A percentile compares a stretch with the other conserved stretches of the same genome.
phyloP scores from a whole-genome alignment of 2,797 vertebrate species.

The Carcharodon carcharias region DNA sequence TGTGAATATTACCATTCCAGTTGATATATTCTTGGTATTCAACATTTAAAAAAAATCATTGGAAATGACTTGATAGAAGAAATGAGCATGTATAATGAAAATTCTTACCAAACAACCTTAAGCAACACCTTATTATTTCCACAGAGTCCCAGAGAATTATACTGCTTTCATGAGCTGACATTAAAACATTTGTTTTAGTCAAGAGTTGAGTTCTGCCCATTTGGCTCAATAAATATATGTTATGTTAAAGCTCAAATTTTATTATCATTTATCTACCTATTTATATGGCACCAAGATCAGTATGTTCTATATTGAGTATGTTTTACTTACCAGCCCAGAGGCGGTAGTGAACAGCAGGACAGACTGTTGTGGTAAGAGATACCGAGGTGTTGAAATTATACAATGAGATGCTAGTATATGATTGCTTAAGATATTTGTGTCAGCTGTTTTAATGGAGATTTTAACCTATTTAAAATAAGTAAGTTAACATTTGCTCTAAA shows the following conservation, averaged over 20 bases:
- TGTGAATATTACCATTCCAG: background rate
- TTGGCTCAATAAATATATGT: too few relatives aligned
- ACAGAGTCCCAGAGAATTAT: background rate
- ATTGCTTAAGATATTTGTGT: background rate
- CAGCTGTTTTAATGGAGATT: background rate
- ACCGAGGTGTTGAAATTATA: background rate
- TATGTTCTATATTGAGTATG: background rate
- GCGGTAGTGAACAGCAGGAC: background rate
- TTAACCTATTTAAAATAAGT: background rate
- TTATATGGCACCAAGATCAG: background rate
- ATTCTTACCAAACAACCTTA: background rate
- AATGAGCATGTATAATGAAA: background rate
- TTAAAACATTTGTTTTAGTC: background rate
- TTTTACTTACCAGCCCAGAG: background rate
- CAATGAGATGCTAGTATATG: too few relatives aligned
- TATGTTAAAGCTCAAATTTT: background rate
- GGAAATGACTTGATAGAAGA: background rate
- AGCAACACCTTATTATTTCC: background rate
- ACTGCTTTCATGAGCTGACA: background rate
- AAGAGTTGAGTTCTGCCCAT: too few relatives aligned
- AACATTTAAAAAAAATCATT: background rate
- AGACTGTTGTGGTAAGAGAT: background rate
- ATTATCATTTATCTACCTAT: background rate
- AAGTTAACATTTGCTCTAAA: background rate
- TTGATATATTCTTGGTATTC: background rate